A percentile compares a stretch with the other conserved stretches of the same genome.
Conservation (phyloP, 35 echinoderm and acorn worm species). For the Lytechinus pictus region DNA sequence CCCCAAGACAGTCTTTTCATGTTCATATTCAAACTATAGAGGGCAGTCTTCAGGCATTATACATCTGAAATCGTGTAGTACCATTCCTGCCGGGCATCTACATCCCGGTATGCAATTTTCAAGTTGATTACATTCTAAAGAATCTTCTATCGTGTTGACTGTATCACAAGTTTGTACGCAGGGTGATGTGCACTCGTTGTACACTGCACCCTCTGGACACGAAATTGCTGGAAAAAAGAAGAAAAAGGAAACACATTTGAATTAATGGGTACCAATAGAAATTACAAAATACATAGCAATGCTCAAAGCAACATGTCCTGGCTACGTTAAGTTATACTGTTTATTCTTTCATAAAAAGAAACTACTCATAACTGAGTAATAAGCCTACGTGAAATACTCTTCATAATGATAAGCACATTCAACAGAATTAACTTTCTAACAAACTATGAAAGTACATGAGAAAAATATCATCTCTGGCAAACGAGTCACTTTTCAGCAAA, state of each 20-base stretch:
- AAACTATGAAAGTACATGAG: no score
- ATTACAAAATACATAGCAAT: no score
- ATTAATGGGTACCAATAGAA: no score
- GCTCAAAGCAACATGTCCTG: no score
- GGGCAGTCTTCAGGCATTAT: slow-evolving; percentile 82
- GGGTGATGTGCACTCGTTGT: slow-evolving; percentile 85
- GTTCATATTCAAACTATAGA: neutral
- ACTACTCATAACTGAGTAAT: no score
- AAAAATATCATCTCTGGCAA: no score
- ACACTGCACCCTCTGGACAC: slow-evolving; percentile 82
- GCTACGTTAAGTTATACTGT: no score
- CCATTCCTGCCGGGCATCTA: slow-evolving; percentile 88
- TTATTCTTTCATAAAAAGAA: no score
- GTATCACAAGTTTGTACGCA: slow-evolving; percentile 86
- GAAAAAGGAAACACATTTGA: neutral
- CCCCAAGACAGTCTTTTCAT: neutral
- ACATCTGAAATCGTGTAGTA: slow-evolving; percentile 89
- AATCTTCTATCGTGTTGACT: slow-evolving; percentile 60
- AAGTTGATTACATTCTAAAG: slow-evolving; percentile 51
- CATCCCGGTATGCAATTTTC: slow-evolving; percentile 86
- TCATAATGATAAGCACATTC: no score
- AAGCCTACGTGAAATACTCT: no score
- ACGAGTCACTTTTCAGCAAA: no score
- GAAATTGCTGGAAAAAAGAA: slow-evolving; percentile 71
- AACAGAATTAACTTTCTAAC: no score